Base-by-base conservation (phyloP, 2,797 vertebrate species). In the Florisuga fusca region DNA sequence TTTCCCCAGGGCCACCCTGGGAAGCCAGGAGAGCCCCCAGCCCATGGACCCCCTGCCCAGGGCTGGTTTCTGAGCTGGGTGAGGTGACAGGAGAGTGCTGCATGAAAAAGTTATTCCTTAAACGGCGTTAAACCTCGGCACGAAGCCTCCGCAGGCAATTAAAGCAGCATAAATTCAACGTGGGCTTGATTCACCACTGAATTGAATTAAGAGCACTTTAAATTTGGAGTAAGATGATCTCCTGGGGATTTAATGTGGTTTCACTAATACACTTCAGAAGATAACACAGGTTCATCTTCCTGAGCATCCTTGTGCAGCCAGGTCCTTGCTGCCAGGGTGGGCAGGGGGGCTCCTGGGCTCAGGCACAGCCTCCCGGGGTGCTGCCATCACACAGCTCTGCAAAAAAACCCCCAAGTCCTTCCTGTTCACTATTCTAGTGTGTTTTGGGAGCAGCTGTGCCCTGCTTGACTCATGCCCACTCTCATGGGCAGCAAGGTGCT, bases 361-460 rank as follows among this genome's bases (percentile, higher is more conserved):
- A 0, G 53, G 38, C 38, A 31, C 1, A 0, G 88, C 61, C 48
- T 68, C 48, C 2, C 15, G 0, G 1, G 34, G 9, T 0, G 6
- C 86, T 61, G 54, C 43, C 31, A 6, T 27, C 29, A 54, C 54
- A 29, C 3, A 2, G 29, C 58, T 12, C 7, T 3, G n/a, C 20
- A 41, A 36, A 38, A 36, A 27, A 38, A 36, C 1, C 3, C 3
- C 43, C 17, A 64, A 25, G n/a, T 4, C 41, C 21, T 41, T 23
- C 29, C 50, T 17, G 5, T 19, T 16, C 15, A 12, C 1, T 1
- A 2, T 3, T 41, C 7, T 0, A 4, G 13, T 4, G 45, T 7
- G 17, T 43, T n/a, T 10, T 20, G 29, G 45, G n/a, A 55, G 64
- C 26, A 26, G 66, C 68, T 6, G 0, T 5, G 58, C 22, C 16